Evolutionary conservation across 2,797 vertebrate genomes (phyloP).

Genomic region (Periophthalmus magnuspinnatus): DNA sequence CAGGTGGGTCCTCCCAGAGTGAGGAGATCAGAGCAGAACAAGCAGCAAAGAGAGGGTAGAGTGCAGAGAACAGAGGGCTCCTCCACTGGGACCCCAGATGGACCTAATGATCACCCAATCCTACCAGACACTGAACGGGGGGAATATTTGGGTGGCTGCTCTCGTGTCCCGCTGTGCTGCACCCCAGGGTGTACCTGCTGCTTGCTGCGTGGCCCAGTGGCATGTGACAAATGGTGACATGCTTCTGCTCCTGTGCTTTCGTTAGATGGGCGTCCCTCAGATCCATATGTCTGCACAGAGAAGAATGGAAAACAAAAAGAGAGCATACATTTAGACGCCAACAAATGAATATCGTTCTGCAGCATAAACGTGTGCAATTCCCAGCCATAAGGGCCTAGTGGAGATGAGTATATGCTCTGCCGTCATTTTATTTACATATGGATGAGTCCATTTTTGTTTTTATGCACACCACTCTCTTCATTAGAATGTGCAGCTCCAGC

Average conservation of each 20-base stretch:
- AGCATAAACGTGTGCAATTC: slow-evolving; percentile 67
- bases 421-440: slow-evolving; percentile 75
- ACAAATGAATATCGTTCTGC: slow-evolving; percentile 70
- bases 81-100: slow-evolving; percentile 31
- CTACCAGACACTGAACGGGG: slow-evolving; percentile 61
- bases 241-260: slow-evolving; percentile 70
- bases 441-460: slow-evolving; percentile 75
- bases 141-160: slow-evolving; percentile 67
- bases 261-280: slow-evolving; percentile 60
- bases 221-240: slow-evolving; percentile 80
- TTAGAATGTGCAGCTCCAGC: slow-evolving; percentile 68
- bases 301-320: slow-evolving; percentile 23
- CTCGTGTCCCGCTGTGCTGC: slow-evolving; percentile 58
- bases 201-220: slow-evolving; percentile 69
- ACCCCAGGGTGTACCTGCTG: slow-evolving; percentile 77
- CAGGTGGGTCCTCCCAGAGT: slow-evolving; percentile 48
- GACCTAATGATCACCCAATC: slow-evolving; percentile 35
- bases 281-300: slow-evolving; percentile 65
- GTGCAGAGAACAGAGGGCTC: slow-evolving; percentile 19
- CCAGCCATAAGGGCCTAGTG: slow-evolving; percentile 56
- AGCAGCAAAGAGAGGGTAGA: slow-evolving; percentile 19
- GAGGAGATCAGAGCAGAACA: slow-evolving; percentile 38
- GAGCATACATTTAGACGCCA: slow-evolving; percentile 35
- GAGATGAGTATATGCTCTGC: slow-evolving; percentile 61
- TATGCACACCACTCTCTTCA: slow-evolving; percentile 63